A percentile compares a stretch with the other conserved stretches of the same genome.
These are phyloP conservation scores for Prostheceraeus crozeri DNA, from an alignment of 2,888 invertebrate genomes.

Conservation along the genomic window DNA sequence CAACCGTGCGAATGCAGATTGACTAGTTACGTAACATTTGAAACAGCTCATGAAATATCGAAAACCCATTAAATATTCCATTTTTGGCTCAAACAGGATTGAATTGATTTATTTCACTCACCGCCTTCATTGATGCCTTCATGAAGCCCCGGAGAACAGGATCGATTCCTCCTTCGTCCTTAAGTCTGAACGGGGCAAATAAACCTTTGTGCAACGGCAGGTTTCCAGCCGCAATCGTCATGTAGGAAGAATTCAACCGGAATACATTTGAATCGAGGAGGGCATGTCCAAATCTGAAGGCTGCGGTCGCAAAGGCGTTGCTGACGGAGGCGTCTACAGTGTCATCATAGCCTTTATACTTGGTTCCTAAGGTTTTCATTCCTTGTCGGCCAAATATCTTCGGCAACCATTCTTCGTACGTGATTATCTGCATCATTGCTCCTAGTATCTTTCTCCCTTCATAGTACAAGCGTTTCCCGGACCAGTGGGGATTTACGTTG, in stretches of 20 bases:
- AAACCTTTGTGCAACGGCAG: conserved; percentile 84
- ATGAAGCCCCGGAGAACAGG: conserved; percentile 86
- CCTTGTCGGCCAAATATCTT: conserved; percentile 69
- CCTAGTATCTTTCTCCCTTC: conserved; percentile 69
- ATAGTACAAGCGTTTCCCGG: conserved; percentile 80
- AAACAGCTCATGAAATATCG: no score
- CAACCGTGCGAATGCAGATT: no score
- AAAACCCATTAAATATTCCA: no score
- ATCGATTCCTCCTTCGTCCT: conserved; percentile 95
- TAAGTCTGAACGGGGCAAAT: conserved; percentile 87
- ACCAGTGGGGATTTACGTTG: conserved; percentile 81
- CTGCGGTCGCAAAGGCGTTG: conserved; percentile 94
- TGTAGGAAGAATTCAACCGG: conserved; percentile 64
- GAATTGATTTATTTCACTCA: no score
- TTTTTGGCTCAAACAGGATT: no score
- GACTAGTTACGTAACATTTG: no score
- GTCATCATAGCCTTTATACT: conserved; percentile 75
- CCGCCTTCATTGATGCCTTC: conserved; percentile 74
- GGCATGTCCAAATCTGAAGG: conserved; percentile 85
- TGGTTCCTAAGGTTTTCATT: conserved; percentile 65
- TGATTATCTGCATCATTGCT: conserved; percentile 89
- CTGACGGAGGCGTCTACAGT: conserved; percentile 74
- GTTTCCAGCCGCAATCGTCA: conserved; percentile 78
- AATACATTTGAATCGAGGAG: conserved; percentile 85
- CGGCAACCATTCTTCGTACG: conserved; percentile 84